Evolutionary conservation across 2,888 invertebrate genomes (phyloP), one percentile per base, ranked within the genome.

Genomic region (Polia nebulosa): DNA sequence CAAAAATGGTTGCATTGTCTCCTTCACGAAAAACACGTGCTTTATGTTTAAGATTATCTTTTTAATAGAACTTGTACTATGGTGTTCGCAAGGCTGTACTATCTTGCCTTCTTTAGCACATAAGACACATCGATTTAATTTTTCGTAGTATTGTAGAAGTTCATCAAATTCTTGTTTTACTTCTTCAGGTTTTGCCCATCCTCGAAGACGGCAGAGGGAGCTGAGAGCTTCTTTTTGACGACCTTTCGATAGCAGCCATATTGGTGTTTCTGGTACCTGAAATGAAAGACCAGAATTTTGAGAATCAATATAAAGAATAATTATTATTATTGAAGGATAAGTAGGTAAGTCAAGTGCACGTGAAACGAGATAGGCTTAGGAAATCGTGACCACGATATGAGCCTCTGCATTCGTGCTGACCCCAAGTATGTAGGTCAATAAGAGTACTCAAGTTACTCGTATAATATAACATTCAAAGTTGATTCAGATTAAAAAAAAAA

Each of bases 261-360:
- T 92, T 44, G 96, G 96, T 8, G 96, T 96, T 89, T 96, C 96
- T 0, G 96, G 96, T 3, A 96, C 95, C 96, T 96, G 88, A 84
- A 79, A 82, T 62, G 4, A 0, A n/a, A 15, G 17, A 52, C 7
- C 4, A 11, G 11, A 0, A 0, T 8, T 49, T 45, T 45, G 13
- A 32, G 11, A 41, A 34, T 22, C n/a, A n/a, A n/a, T n/a, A n/a
- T n/a, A n/a, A n/a, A n/a, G n/a, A n/a, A n/a, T n/a, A n/a, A n/a
- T n/a, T n/a, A 17, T 17, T 1, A 17, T 39, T 39, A 39, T 11
- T 39, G 39, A 39, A 39, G 11, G 15, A 4, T 15, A 36, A 17
- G 11, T 7, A 15, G 15, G 1, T 15, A 36, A 17, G 11, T 7
- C 25, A 59, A 17, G 34, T 13, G 13, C 0, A 32, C 17, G 13